A percentile compares a stretch with the other conserved stretches of the same genome.
phyloP scores from a whole-genome alignment of 2,888 invertebrate genomes.

The Folsomia manolachei region DNA sequence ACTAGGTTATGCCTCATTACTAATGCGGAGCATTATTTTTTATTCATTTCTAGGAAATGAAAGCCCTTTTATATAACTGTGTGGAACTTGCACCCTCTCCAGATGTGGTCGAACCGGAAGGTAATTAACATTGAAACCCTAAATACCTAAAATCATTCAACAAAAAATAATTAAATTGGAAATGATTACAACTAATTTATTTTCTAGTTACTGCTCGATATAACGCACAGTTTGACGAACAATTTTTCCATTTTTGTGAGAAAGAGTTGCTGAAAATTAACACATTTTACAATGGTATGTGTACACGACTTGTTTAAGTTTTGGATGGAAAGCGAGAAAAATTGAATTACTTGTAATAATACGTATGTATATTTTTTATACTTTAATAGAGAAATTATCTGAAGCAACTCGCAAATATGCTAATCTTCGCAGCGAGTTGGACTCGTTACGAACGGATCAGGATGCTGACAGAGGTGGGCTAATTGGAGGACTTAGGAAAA shows the following conservation, averaged over 20 bases:
- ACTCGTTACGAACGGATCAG: constrained; percentile 55
- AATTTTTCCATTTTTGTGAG: constrained; percentile 92
- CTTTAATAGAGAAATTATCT: constrained; percentile 78
- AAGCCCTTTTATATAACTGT: constrained; percentile 87
- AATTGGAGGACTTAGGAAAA: constrained; percentile 51
- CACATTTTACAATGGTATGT: constrained; percentile 90
- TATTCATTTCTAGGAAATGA: constrained; percentile 74
- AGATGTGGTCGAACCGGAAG: constrained; percentile 84
- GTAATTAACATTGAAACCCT: no score
- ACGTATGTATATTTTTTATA: no score
- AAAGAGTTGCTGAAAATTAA: constrained; percentile 94
- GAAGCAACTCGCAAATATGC: constrained; percentile 95
- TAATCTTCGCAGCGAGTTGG: constrained; percentile 81
- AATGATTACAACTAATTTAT: no score
- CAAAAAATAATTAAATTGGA: no score
- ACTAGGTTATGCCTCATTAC: no score
- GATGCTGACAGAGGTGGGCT: constrained; percentile 41
- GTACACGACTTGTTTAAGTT: no score
- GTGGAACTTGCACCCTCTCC: constrained; percentile 87
- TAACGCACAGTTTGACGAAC: constrained; percentile 91
- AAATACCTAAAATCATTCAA: no score
- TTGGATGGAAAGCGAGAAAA: no score
- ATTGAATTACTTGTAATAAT: no score
- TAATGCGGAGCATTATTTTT: background rate
- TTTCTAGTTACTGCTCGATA: constrained; percentile 62